Base-by-base conservation (phyloP, 2,113 vertebrate species). In the Macrotus californicus region DNA sequence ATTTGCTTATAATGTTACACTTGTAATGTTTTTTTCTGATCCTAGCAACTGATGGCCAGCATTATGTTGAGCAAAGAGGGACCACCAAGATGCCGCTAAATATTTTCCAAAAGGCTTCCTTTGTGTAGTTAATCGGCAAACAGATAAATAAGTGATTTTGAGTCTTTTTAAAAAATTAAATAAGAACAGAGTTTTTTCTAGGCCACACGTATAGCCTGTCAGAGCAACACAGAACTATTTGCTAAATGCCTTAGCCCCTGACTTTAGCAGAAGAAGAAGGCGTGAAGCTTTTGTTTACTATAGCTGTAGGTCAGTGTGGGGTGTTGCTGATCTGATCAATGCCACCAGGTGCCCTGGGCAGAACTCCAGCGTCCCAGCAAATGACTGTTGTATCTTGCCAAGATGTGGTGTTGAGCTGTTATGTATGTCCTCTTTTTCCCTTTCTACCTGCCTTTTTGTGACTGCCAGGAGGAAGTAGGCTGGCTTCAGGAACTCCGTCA, bases 381-480 rank as follows among this genome's bases (percentile, higher is more conserved):
- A 91, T 52, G 31, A 79, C 14, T 67, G 24, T 46, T 56, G 26
- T 18, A 7, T 73, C 75, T 90, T 70, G n/a, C 69, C 61, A 82
- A 54, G 79, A 66, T 56, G 79, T 76, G 81, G 59, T 69, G 41
- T 66, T 70, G 83, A 96, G 76, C 75, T 46, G 34, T 69, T 72
- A 61, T 39, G 15, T 91, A 52, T 46, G 22, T 80, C 52, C 59
- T 87, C 61, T 92, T 73, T 72, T 83, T 61, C 18, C 89, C 59
- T 83, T 84, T 82, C 85, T 73, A 70, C 91, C 79, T 95, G 70
- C 26, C 48, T 85, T 94, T 93, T 69, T n/a, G 64, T 91, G 70
- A 48, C 59, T 64, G 29, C 82, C n/a, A 73, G 36, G 46, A 82
- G 73, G 43, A n/a, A 76, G 36, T 18, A 56, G 82, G 15, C 18